Base-by-base conservation (phyloP, 1,140 invertebrate genomes). In the Lasaia peninsularis region DNA sequence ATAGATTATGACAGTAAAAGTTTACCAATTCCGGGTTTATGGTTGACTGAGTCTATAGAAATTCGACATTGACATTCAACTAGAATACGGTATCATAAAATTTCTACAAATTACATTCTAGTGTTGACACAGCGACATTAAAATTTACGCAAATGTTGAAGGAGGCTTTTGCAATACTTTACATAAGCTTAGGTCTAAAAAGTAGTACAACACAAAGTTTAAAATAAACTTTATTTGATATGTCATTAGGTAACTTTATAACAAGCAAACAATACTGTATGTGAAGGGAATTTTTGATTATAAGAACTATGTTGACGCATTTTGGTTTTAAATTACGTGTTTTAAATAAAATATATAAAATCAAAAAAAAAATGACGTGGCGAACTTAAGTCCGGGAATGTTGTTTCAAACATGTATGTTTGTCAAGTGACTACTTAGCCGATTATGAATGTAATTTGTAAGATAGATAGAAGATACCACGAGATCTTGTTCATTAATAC, bases 61-160 rank as follows among this genome's bases (percentile, higher is more conserved):
- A 71, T 60, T 21, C 59, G 74, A 78, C 73, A 82, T 85, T 85
- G 81, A 82, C 79, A 80, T 84, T 84, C 73, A 71, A 64, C 60
- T 11, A 16, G 49, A 11, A 52, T 32, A 55, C 34, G 37, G 58
- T 66, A 56, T 71, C 57, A 64, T 54, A 65, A 63, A 71, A 66
- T 73, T 70, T 67, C 65, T 67, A 71, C 51, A 58, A 62, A 52
- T 81, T 81, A 69, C 75, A 52, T 62, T 60, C 51, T 14, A 49
- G 54, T 79, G 66, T 78, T 79, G 74, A 73, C 76, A 77, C 51
- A 62, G 56, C 40, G 32, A 62, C 63, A 61, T 68, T 69, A 65
- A 65, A 75, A 68, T 79, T 81, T 84, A 81, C 73, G 77, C 67
- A 81, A 84, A 81, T 60, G 20, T 44, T 44, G 37, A 37, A 24